Evolutionary conservation across 2,797 vertebrate genomes (phyloP).

Genomic region (Anisognathus igniventris): DNA sequence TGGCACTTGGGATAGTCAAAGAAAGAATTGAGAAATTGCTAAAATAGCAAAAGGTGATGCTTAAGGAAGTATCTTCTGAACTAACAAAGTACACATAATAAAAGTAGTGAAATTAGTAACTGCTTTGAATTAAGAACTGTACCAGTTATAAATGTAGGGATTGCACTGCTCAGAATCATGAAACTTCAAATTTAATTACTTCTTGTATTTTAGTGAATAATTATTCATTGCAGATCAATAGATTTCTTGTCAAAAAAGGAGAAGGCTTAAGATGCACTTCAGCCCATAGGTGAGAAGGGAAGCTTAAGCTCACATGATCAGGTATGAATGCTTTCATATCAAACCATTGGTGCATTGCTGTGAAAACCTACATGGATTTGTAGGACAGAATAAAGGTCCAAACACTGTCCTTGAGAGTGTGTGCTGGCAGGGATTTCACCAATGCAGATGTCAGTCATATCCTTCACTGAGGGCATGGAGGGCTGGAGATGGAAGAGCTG

Average conservation of each 20-base stretch:
- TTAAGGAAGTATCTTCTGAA: background rate
- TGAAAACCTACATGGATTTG: background rate
- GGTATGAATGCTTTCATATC: background rate
- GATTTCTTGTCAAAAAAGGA: background rate
- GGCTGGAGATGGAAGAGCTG: background rate
- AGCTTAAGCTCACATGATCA: background rate
- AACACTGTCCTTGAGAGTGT: background rate
- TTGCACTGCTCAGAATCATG: background rate
- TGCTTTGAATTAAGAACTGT: background rate
- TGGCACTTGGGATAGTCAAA: background rate
- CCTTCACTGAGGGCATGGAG: background rate
- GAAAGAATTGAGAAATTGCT: background rate
- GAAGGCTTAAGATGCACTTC: background rate
- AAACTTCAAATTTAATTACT: constrained; percentile 1
- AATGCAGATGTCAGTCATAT: background rate
- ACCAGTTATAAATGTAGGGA: background rate
- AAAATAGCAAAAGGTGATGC: background rate
- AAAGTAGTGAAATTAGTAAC: background rate
- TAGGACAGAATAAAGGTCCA: background rate
- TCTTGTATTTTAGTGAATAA: background rate
- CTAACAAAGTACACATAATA: background rate
- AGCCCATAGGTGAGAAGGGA: background rate
- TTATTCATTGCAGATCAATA: background rate
- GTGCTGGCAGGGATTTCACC: background rate
- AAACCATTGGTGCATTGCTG: background rate